Evolutionary conservation across 2,113 vertebrate species (phyloP).

Genomic region (Caracal caracal): DNA sequence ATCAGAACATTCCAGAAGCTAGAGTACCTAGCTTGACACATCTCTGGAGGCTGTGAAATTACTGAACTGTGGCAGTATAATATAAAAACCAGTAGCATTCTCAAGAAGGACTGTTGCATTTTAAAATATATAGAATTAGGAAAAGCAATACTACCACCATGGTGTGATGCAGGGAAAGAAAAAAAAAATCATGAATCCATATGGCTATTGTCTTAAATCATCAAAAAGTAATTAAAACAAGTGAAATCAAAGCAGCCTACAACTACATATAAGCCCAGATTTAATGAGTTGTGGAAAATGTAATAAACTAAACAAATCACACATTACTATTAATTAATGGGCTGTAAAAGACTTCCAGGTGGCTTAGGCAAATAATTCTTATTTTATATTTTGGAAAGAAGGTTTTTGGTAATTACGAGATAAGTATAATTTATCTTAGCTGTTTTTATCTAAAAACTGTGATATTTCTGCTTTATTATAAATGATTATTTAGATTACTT

Average conservation of each 20-base stretch:
- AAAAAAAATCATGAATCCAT: slow-evolving; percentile 32
- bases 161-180: not conserved
- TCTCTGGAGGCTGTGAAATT: not conserved
- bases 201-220: slow-evolving; percentile 66
- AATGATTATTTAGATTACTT: not conserved
- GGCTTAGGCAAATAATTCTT: slow-evolving; percentile 56
- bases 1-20: not conserved
- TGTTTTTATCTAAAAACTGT: slow-evolving; percentile 2
- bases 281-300: slow-evolving; percentile 74
- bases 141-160: not conserved
- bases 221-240: slow-evolving; percentile 74
- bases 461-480: not conserved
- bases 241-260: slow-evolving; percentile 50
- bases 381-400: slow-evolving; percentile 47
- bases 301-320: slow-evolving; percentile 73
- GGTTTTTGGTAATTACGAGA: slow-evolving; percentile 49
- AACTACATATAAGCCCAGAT: slow-evolving; percentile 44
- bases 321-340: slow-evolving; percentile 73
- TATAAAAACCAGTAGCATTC: not conserved
- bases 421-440: slow-evolving; percentile 37
- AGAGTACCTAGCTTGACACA: not conserved
- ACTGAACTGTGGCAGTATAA: not conserved
- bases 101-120: not conserved
- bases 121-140: not conserved
- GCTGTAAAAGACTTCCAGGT: slow-evolving; percentile 68